Conservation (phyloP, 37 sponge, comb jelly and placozoan species). For the Beroe ovata region DNA sequence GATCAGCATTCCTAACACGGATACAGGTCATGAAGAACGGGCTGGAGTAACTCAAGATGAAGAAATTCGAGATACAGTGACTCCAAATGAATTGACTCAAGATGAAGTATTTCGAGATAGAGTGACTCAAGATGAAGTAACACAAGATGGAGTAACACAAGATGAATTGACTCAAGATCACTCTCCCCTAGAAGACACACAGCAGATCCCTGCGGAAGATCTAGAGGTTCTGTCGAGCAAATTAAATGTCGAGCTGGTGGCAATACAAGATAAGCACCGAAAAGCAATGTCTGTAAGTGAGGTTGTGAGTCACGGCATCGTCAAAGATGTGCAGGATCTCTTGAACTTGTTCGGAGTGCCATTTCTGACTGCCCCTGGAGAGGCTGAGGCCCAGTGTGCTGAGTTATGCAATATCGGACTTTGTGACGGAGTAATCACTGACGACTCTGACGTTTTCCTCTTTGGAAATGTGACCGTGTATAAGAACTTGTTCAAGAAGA, state of each 20-base stretch:
- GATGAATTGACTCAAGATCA: neutral
- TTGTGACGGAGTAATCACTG: conserved; percentile 86
- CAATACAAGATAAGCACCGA: neutral
- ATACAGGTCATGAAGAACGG: neutral
- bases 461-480: conserved; percentile 88
- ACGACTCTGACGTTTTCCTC: conserved; percentile 91
- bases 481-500: conserved; percentile 83
- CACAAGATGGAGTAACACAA: neutral
- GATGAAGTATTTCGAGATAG: neutral
- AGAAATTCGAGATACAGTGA: neutral
- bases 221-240: neutral
- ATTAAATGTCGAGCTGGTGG: neutral
- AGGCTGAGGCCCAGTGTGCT: conserved; percentile 99
- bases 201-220: neutral
- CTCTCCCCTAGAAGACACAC: neutral
- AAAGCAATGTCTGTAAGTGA: conserved; percentile 11
- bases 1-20: neutral
- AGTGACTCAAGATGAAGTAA: neutral
- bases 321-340: conserved; percentile 75
- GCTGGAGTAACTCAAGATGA: neutral
- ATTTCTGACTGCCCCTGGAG: conserved; percentile 81
- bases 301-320: conserved; percentile 3
- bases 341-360: conserved; percentile 89
- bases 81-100: neutral
- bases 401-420: conserved; percentile 72